These are phyloP conservation scores for Parasteatoda tepidariorum DNA, from an alignment of 1,140 invertebrate genomes.

Conservation along the genomic window DNA sequence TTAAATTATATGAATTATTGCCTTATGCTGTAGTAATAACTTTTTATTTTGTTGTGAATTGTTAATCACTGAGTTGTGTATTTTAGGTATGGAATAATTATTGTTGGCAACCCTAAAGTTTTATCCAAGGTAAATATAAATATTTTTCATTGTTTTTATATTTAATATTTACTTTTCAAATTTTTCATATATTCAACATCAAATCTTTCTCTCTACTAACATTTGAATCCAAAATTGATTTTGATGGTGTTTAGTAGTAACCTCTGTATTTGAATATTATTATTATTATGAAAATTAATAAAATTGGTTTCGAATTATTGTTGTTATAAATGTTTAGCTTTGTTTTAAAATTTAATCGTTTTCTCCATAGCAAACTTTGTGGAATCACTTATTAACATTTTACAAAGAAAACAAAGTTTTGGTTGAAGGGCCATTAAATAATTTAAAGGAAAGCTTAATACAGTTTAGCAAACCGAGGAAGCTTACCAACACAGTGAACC, in stretches of 20 bases:
- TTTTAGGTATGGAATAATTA: constrained; percentile 89
- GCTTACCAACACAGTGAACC: constrained; percentile 89
- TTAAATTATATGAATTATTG: too few species aligned
- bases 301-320: too few species aligned
- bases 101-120: constrained; percentile 99
- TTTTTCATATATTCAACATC: background rate
- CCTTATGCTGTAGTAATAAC: too few species aligned
- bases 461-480: constrained; percentile 95
- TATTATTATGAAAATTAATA: too few species aligned
- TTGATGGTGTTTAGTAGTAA: too few species aligned
- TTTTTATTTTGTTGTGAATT: too few species aligned
- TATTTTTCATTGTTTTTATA: background rate
- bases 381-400: constrained; percentile 97
- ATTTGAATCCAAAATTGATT: too few species aligned
- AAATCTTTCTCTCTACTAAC: background rate
- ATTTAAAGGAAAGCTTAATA: constrained; percentile 95
- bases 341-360: background rate
- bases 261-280: too few species aligned
- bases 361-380: constrained; percentile 82
- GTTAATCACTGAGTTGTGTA: background rate
- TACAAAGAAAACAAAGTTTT: constrained; percentile 98
- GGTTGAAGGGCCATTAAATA: constrained; percentile 97
- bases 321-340: background rate
- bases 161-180: background rate
- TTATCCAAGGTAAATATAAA: constrained; percentile 80